phyloP scores from a whole-genome alignment of 1,140 invertebrate species.

The Hylaeus volcanicus region DNA sequence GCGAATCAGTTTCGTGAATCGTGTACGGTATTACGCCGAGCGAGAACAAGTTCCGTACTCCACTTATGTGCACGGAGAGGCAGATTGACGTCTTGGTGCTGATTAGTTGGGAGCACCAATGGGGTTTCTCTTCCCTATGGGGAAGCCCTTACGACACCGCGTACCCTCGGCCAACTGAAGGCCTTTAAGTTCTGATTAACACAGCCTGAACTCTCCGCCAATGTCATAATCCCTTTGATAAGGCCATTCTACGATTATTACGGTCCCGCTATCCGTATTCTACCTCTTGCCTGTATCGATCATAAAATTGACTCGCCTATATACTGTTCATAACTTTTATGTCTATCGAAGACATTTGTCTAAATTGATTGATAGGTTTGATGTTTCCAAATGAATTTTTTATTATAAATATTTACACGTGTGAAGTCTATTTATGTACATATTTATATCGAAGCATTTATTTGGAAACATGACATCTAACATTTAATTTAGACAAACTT shows the following conservation, averaged over 20 bases:
- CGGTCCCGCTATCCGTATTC: constrained; percentile 17
- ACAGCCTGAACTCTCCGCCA: constrained; percentile 53
- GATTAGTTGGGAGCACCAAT: constrained; percentile 71
- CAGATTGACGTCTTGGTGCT: constrained; percentile 65
- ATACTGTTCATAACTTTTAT: no score
- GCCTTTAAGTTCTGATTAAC: constrained; percentile 71
- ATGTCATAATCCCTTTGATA: constrained; percentile 69
- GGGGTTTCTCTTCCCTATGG: constrained; percentile 67
- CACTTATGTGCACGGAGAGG: constrained; percentile 6
- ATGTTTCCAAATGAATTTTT: no score
- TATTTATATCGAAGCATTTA: no score
- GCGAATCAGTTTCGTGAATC: not conserved
- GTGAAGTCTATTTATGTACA: no score
- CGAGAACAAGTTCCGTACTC: constrained; percentile 12
- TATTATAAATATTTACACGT: no score
- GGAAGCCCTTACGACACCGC: constrained; percentile 53
- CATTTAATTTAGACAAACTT: no score
- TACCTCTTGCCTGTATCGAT: not conserved
- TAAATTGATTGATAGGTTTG: no score
- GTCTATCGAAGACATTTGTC: no score
- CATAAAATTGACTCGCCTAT: no score
- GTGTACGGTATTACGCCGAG: not conserved
- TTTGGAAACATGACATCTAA: no score
- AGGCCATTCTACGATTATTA: constrained; percentile 56
- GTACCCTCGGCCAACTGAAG: constrained; percentile 48